Evolutionary conservation across 2,888 invertebrate species (phyloP).

Genomic region (Myopa testacea): DNA sequence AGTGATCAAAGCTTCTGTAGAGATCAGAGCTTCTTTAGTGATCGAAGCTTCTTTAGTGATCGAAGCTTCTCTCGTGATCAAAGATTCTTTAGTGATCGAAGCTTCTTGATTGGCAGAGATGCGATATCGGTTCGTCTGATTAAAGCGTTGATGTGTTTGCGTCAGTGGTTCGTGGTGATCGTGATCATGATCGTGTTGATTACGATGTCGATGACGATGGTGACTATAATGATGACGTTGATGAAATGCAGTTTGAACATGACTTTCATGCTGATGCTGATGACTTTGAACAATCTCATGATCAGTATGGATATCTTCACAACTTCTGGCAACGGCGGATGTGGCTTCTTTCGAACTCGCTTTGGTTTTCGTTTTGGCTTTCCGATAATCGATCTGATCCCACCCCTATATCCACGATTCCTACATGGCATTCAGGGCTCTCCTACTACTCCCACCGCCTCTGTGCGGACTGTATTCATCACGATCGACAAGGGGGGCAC

Average conservation of each 20-base stretch:
- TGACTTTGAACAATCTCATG: slow-evolving; percentile 50
- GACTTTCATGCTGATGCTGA: slow-evolving; percentile 42
- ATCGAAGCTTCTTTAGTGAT: no score
- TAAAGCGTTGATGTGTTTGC: slow-evolving; percentile 13
- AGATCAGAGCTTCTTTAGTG: no score
- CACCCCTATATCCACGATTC: slow-evolving; percentile 71
- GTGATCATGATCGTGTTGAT: slow-evolving; percentile 32
- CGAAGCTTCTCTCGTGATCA: no score
- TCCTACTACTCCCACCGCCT: slow-evolving; percentile 70
- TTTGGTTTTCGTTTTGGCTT: slow-evolving; percentile 44
- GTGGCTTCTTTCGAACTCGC: slow-evolving; percentile 31
- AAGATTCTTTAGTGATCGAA: background rate
- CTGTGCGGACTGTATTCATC: slow-evolving; percentile 70
- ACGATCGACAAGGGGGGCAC: slow-evolving; percentile 66
- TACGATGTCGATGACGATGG: slow-evolving; percentile 34
- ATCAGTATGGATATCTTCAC: slow-evolving; percentile 49
- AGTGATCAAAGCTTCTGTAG: no score
- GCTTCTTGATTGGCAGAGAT: slow-evolving; percentile 28
- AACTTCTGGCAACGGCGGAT: slow-evolving; percentile 26
- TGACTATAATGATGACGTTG: slow-evolving; percentile 39
- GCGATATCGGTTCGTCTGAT: background rate
- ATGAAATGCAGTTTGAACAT: slow-evolving; percentile 17
- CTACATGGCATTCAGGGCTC: slow-evolving; percentile 70
- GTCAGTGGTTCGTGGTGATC: slow-evolving; percentile 9
- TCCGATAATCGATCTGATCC: slow-evolving; percentile 66